These are phyloP conservation scores for Xestoiulus laeticollis DNA, from an alignment of 2,888 invertebrate genomes.

Conservation along the genomic window DNA sequence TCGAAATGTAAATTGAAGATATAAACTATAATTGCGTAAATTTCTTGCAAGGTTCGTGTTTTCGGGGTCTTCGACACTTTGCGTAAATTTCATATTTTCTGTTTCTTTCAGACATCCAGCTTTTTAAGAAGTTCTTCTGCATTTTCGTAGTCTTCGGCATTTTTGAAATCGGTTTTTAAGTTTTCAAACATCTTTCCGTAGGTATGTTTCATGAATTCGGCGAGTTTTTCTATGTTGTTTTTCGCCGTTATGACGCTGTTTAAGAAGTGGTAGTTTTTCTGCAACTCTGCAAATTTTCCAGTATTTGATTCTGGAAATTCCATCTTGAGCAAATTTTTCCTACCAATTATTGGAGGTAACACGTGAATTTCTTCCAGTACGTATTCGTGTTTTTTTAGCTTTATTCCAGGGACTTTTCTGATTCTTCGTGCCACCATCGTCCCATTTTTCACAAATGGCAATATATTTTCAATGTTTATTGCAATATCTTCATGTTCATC, in stretches of 20 bases:
- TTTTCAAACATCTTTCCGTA: not conserved
- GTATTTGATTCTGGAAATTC: not conserved
- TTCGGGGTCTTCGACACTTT: too few species aligned
- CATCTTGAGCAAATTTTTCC: not conserved
- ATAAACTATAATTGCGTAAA: not conserved
- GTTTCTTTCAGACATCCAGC: not conserved
- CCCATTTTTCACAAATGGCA: not conserved
- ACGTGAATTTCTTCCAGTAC: conserved; percentile 3
- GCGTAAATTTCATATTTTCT: not conserved
- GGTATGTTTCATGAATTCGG: not conserved
- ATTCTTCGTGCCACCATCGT: not conserved
- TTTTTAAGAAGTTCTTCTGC: too few species aligned
- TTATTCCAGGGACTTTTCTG: not conserved
- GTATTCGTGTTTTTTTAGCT: not conserved
- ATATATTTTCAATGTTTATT: not conserved
- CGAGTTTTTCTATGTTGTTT: not conserved
- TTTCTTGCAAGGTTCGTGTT: not conserved
- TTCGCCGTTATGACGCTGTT: not conserved
- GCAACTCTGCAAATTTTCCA: not conserved
- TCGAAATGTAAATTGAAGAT: conserved; percentile 1
- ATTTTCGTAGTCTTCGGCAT: not conserved
- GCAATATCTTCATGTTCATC: too few species aligned
- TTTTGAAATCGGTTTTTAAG: not conserved
- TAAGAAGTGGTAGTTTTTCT: not conserved
- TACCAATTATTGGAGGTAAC: not conserved